Evolutionary conservation across 2,797 vertebrate genomes (phyloP), one percentile per base, ranked within the genome.

Genomic region (Emydoidea blandingii): DNA sequence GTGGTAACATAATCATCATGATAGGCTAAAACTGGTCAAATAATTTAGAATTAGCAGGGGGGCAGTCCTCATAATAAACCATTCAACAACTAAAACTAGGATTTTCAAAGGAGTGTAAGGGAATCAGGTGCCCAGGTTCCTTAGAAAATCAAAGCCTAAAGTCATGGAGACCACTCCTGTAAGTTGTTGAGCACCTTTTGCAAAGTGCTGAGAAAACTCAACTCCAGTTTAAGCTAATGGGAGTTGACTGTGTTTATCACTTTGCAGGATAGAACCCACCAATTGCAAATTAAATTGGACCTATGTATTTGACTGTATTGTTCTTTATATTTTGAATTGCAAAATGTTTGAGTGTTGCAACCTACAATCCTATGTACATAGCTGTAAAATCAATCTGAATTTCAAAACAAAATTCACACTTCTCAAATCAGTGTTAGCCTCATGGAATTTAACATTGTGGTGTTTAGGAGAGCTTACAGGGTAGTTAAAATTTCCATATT

Each of bases 141-240:
- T 91, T 91, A 88, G 81, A 23, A 53, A 86, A 94, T 81, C 78
- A 74, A 68, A 88, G 90, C 68, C 9, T 2, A 1, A 7, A 83
- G 16, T 57, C 21, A 74, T 44, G 34, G 50, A 34, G 50, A 31
- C 62, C 9, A 4, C 76, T 57, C 81, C 27, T 86, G 0, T 81
- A 80, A 88, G 52, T 57, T 90, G 62, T 78, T 85, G 68, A 93
- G 78, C 88, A 87, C 8, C 57, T 88, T 81, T 31, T 37, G 52
- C 53, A 80, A 80, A 79, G n/a, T 57, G n/a, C 53, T 91, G 86
- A 84, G 57, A 78, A 82, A 85, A 78, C 41, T 92, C 56, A 79
- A 0, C 85, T 53, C 50, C 41, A 0, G 53, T 91, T 89, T 81
- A 85, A 94, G 62, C 8, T 0, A 0, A 14, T 87, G 50, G 29